A percentile compares a stretch with the other conserved stretches of the same genome.
Conservation (phyloP, 1,140 invertebrate species). For the Drosophila repletoides region DNA sequence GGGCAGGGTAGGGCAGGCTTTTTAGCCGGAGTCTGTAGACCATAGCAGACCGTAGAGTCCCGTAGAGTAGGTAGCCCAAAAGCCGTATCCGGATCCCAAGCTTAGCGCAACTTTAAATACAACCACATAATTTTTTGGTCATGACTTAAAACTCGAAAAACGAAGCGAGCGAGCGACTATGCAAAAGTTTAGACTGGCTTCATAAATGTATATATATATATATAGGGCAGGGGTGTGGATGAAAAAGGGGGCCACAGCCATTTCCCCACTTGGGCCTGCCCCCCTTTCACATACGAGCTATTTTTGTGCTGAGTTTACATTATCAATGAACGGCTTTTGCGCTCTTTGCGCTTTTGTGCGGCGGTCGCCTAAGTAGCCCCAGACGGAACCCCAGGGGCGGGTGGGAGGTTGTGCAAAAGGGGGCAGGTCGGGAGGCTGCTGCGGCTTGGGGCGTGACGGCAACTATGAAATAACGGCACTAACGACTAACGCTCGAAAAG, state of each 20-base stretch:
- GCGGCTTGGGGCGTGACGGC: slow-evolving; percentile 63
- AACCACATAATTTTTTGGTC: slow-evolving; percentile 77
- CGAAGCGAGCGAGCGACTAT: slow-evolving; percentile 4
- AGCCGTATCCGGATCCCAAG: slow-evolving; percentile 25
- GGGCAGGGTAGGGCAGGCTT: too few relatives aligned
- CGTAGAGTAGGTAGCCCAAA: slow-evolving; percentile 16
- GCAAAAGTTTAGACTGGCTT: slow-evolving; percentile 62
- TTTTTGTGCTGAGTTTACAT: slow-evolving; percentile 78
- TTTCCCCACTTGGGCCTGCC: too few relatives aligned
- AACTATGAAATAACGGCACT: slow-evolving; percentile 79
- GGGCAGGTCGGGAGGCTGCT: background rate
- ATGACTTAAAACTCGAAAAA: slow-evolving; percentile 50
- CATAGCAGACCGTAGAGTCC: background rate
- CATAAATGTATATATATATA: slow-evolving; percentile 62
- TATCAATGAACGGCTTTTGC: slow-evolving; percentile 76
- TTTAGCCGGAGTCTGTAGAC: background rate
- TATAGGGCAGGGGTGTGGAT: too few relatives aligned
- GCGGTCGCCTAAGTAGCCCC: slow-evolving; percentile 65
- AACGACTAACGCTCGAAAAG: slow-evolving; percentile 75
- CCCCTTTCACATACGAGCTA: slow-evolving; percentile 41
- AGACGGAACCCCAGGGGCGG: background rate
- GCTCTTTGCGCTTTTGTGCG: slow-evolving; percentile 67
- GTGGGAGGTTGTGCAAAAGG: too few relatives aligned
- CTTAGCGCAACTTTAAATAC: slow-evolving; percentile 69
- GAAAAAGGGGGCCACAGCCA: too few relatives aligned